These are phyloP conservation scores for Agrochola circellaris DNA, from an alignment of 2,888 invertebrate species.

Conservation along the genomic window DNA sequence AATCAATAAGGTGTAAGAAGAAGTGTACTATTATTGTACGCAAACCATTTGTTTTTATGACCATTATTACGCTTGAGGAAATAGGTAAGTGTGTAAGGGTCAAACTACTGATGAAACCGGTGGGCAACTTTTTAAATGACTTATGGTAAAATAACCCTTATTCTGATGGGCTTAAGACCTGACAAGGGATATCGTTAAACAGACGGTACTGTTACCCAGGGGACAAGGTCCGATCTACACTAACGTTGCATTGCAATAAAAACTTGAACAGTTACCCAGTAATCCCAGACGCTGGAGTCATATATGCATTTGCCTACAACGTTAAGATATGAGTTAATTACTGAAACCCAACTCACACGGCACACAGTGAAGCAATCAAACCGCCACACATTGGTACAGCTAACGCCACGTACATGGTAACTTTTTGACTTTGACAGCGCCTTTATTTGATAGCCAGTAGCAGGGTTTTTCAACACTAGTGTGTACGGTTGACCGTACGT, in stretches of 20 bases:
- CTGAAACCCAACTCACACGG: slow-evolving; percentile 67
- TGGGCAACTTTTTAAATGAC: not conserved
- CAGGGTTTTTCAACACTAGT: slow-evolving; percentile 6
- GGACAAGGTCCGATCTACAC: slow-evolving; percentile 14
- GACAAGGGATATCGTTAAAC: not conserved
- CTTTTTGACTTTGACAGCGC: not conserved
- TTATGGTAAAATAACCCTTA: not conserved
- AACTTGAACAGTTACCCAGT: slow-evolving; percentile 39
- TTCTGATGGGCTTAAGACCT: not conserved
- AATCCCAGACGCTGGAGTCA: slow-evolving; percentile 47
- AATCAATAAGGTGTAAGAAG: slow-evolving; percentile 7
- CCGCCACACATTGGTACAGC: slow-evolving; percentile 60
- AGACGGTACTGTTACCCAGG: slow-evolving; percentile 13
- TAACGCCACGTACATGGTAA: slow-evolving; percentile 3
- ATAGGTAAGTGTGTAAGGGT: not conserved
- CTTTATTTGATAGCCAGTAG: slow-evolving; percentile 27
- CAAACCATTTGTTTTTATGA: slow-evolving; percentile 3
- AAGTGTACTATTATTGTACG: slow-evolving; percentile 4
- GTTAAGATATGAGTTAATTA: slow-evolving; percentile 67
- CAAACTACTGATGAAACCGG: not conserved
- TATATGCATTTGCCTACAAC: slow-evolving; percentile 47
- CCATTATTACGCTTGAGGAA: not conserved
- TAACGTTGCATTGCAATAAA: slow-evolving; percentile 38
- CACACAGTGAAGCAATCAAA: slow-evolving; percentile 61
- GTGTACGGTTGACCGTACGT: slow-evolving; percentile 19